Percentiles rank a stretch among this genome's conserved stretches.
phyloP scores from a whole-genome alignment of 2,113 vertebrate species.

The Orycteropus afer region DNA sequence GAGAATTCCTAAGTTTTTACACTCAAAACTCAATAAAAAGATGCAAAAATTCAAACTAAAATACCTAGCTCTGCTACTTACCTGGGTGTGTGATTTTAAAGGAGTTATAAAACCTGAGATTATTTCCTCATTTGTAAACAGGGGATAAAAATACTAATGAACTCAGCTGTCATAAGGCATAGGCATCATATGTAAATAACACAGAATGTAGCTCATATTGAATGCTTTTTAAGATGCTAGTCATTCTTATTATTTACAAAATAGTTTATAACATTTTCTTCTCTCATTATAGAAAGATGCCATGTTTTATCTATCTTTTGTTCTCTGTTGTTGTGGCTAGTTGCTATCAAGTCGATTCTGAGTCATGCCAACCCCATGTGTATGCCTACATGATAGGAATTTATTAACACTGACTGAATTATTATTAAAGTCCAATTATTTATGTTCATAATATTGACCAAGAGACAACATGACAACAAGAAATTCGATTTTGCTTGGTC shows the following conservation, averaged over 20 bases:
- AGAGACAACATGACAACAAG: neutral
- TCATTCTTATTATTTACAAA: neutral
- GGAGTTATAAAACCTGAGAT: neutral
- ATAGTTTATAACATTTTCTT: neutral
- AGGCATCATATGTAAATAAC: neutral
- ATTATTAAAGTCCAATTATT: neutral
- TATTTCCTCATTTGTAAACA: neutral
- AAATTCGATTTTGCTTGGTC: neutral
- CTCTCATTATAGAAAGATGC: neutral
- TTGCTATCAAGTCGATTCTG: neutral
- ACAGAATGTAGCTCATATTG: neutral
- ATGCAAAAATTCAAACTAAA: neutral
- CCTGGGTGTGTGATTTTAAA: neutral
- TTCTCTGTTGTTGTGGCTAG: neutral
- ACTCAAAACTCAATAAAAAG: neutral
- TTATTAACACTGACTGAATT: neutral
- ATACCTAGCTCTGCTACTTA: neutral
- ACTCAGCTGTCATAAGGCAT: neutral
- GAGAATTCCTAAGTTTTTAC: neutral
- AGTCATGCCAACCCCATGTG: neutral
- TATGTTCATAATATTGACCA: neutral
- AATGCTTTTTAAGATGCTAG: neutral
- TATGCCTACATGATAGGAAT: neutral
- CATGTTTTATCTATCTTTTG: neutral
- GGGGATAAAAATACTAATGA: neutral